A percentile compares a stretch with the other conserved stretches of the same genome.
Evolutionary conservation across 2,113 vertebrate genomes (phyloP).

Genomic region (Nycticorax nycticorax): DNA sequence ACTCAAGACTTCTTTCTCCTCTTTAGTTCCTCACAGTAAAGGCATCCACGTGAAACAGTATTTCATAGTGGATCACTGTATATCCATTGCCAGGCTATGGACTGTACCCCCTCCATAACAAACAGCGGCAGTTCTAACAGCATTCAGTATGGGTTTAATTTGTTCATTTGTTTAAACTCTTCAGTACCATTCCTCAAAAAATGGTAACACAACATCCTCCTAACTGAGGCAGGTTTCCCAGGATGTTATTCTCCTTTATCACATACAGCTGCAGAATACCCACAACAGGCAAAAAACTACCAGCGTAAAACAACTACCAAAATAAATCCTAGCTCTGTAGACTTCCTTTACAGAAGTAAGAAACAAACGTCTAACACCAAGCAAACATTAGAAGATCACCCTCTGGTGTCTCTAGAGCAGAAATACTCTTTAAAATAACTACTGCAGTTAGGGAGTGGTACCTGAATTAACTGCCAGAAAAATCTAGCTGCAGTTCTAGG

Average conservation of each 20-base stretch:
- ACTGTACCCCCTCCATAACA: neutral
- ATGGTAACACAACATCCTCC: neutral
- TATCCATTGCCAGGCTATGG: neutral
- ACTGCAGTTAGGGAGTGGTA: neutral
- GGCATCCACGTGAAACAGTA: neutral
- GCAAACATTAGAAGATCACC: neutral
- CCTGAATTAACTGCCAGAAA: neutral
- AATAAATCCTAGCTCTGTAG: neutral
- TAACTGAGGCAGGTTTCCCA: neutral
- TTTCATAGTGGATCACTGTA: neutral
- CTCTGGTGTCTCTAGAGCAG: neutral
- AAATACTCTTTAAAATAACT: neutral
- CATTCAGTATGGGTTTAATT: neutral
- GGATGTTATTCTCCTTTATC: neutral
- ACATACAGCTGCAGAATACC: neutral
- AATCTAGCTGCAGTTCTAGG: neutral
- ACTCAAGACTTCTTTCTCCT: neutral
- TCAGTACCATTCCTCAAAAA: neutral
- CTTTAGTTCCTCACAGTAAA: neutral
- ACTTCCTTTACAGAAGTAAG: neutral
- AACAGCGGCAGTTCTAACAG: neutral
- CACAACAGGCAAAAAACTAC: neutral
- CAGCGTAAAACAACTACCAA: neutral
- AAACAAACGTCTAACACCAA: neutral
- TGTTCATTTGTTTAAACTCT: neutral